A percentile compares a stretch with the other conserved stretches of the same genome.
Conservation (phyloP, 2,888 invertebrate genomes). For the Cataglyphis albicans region DNA sequence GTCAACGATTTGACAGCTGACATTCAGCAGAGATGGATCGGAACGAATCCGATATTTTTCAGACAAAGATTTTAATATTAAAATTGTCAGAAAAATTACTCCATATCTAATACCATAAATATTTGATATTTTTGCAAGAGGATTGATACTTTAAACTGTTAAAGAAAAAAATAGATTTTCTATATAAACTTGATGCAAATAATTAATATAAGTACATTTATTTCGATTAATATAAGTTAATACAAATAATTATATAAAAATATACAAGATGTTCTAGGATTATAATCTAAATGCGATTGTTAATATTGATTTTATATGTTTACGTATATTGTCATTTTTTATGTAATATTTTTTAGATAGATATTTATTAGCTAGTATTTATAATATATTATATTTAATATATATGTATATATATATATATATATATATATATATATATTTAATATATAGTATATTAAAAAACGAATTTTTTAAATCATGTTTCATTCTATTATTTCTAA, state of each 20-base stretch:
- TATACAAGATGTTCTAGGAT: background rate
- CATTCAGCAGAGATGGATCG: too few species aligned
- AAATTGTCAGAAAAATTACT: background rate
- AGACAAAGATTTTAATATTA: background rate
- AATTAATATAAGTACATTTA: background rate
- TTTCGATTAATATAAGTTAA: background rate
- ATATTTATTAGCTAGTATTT: background rate
- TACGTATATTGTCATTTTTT: background rate
- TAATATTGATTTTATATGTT: background rate
- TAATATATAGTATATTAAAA: background rate
- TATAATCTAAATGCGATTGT: background rate
- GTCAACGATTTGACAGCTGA: too few species aligned
- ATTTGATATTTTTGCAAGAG: background rate
- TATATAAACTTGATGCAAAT: background rate
- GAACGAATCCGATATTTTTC: background rate
- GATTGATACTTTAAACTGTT: background rate
- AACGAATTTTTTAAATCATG: background rate
- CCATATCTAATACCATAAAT: background rate
- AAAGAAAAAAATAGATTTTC: background rate
- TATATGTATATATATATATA: too few species aligned
- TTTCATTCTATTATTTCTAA: too few species aligned
- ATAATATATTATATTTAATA: background rate
- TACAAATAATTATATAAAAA: background rate
- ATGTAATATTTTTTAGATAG: background rate
- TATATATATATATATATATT: background rate